Evolutionary conservation across 2,113 vertebrate genomes (phyloP).

Genomic region (Tichodroma muraria): DNA sequence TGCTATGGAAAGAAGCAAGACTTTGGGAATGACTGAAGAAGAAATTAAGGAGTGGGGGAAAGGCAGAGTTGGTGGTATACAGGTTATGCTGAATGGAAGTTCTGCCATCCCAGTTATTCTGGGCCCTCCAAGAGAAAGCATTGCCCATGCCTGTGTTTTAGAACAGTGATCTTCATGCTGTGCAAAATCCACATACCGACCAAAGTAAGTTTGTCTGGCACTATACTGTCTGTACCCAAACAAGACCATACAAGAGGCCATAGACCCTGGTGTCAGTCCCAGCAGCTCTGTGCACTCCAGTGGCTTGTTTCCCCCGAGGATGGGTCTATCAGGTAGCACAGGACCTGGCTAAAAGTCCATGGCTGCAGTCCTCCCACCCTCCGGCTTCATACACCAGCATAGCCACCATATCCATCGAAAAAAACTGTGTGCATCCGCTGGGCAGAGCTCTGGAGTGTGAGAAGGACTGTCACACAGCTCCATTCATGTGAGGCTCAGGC

Average conservation of each 20-base stretch:
- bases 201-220: not conserved
- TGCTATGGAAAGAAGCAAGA: accelerated
- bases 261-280: not conserved
- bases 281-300: accelerated
- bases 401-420: not conserved
- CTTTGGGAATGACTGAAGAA: not conserved
- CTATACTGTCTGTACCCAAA: not conserved
- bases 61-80: not conserved
- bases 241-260: not conserved
- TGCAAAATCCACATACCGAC: not conserved
- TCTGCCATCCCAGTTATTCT: not conserved
- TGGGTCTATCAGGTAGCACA: not conserved
- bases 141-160: not conserved
- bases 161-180: not conserved
- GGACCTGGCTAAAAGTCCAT: not conserved
- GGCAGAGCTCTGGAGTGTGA: not conserved
- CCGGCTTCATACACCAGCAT: accelerated
- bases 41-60: accelerated
- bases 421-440: accelerated
- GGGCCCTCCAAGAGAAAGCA: not conserved
- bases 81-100: not conserved
- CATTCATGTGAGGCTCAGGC: not conserved
- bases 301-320: not conserved
- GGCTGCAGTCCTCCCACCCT: not conserved
- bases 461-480: not conserved